Evolutionary conservation across 2,888 invertebrate species (phyloP), one percentile per base, ranked within the genome.

Genomic region (Psylliodes chrysocephalus): DNA sequence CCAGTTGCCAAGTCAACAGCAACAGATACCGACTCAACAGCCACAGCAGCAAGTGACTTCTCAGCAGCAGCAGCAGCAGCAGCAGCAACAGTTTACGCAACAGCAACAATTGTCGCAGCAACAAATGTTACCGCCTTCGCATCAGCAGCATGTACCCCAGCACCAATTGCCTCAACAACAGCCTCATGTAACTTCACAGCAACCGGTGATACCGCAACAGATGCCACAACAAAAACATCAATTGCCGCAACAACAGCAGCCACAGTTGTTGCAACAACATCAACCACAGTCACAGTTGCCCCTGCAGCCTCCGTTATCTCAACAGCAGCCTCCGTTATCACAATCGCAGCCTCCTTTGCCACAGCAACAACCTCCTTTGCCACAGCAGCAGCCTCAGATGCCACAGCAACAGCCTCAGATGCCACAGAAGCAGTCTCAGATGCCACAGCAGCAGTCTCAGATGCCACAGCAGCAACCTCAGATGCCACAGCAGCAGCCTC

Each of bases 401-500:
- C 22, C n/a, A 12, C 46, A 46, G 22, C 49, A 25, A 14, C 49
- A 12, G 10, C 25, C 14, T 2, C 15, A 14, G 15, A 1, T 28
- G 28, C 28, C 10, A 14, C 30, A 18, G n/a, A 30, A 51, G n/a
- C 51, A 51, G 19, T 12, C 35, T 35, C 30, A 38, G 10, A 12
- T 52, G 8, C 10, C 38, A 12, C 40, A 25, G n/a, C 54, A 25
- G 25, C 54, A 25, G 17, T 1, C 1, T 2, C 46, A 47, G 14
- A n/a, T 57, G 52, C 47, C 49, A 12, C 61, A 60, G 30, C 49
- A 28, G 7, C 66, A 63, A 64, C 70, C 40, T 59, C 46, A 22
- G 18, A 10, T 56, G 46, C 4, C 40, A n/a, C 35, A 33, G 7
- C 62, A 55, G 12, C 56, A 35, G 7, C 56, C 35, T 14, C 42